A percentile compares a stretch with the other conserved stretches of the same genome.
Conservation (phyloP, 92 coral and sea anemone species). For the Parazoanthus darwini region DNA sequence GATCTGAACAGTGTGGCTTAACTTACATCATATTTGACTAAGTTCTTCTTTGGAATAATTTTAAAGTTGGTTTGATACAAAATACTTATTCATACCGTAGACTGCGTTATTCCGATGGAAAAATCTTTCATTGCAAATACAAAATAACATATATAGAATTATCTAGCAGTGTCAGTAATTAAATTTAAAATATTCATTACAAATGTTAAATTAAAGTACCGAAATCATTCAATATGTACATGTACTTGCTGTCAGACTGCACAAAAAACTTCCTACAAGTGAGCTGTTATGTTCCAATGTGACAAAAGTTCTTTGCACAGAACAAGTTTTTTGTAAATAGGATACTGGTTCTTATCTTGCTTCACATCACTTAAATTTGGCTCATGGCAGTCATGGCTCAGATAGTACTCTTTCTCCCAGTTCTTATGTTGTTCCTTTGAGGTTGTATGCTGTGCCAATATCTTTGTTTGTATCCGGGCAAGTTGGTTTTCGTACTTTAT, state of each 20-base stretch:
- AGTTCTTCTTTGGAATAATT: too few relatives aligned
- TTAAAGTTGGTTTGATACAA: background rate
- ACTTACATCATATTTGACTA: too few relatives aligned
- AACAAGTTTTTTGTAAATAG: constrained; percentile 36
- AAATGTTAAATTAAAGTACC: background rate
- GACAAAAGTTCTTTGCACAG: constrained; percentile 42
- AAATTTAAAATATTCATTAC: too few relatives aligned
- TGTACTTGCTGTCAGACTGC: background rate
- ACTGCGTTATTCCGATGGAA: too few relatives aligned
- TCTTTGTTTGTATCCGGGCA: constrained; percentile 34
- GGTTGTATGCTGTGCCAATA: constrained; percentile 39
- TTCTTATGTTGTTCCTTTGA: constrained; percentile 38
- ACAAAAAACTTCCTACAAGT: constrained; percentile 10
- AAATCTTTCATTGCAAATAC: background rate
- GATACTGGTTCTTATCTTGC: constrained; percentile 37
- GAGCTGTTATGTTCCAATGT: constrained; percentile 45
- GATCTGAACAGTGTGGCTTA: too few relatives aligned
- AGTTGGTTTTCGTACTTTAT: constrained; percentile 24
- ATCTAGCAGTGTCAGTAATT: too few relatives aligned
- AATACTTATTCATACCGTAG: background rate
- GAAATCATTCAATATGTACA: background rate
- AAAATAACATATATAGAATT: too few relatives aligned
- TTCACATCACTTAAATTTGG: constrained; percentile 32
- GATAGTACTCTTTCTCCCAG: constrained; percentile 44
- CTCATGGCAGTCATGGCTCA: constrained; percentile 41